phyloP scores from a whole-genome alignment of 2,797 vertebrate species.

The Siniperca scherzeri region DNA sequence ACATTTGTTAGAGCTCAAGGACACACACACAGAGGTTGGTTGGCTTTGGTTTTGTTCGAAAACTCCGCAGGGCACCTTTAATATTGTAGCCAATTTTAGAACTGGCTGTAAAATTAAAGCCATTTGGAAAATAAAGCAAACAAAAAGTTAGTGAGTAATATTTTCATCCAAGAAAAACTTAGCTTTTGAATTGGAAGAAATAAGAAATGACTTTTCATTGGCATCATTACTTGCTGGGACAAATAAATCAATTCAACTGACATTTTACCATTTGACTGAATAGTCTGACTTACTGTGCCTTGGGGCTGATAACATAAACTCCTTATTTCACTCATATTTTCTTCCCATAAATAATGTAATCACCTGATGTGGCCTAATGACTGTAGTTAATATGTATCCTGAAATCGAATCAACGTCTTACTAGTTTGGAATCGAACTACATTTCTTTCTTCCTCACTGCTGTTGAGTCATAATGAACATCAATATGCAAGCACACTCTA shows the following conservation, averaged over 20 bases:
- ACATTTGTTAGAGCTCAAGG: no score
- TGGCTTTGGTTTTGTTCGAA: background rate
- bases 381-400: constrained; percentile 50
- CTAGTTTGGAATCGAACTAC: constrained; percentile 33
- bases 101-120: background rate
- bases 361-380: constrained; percentile 64
- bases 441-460: constrained; percentile 41
- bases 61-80: background rate
- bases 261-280: constrained; percentile 78
- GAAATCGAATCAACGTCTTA: constrained; percentile 55
- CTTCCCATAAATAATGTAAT: constrained; percentile 72
- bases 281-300: constrained; percentile 61
- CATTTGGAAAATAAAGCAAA: background rate
- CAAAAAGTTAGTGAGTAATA: constrained; percentile 12
- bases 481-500: background rate
- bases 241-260: constrained; percentile 75
- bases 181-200: constrained; percentile 47
- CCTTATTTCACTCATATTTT: constrained; percentile 66
- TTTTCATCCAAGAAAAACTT: constrained; percentile 42
- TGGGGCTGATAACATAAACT: constrained; percentile 61
- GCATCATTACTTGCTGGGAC: constrained; percentile 62
- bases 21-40: background rate
- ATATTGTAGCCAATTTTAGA: constrained; percentile 14
- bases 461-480: constrained; percentile 46
- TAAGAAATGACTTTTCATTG: constrained; percentile 64